phyloP scores from a whole-genome alignment of 2,888 invertebrate genomes.

The Hirtodrosophila alboralis region DNA sequence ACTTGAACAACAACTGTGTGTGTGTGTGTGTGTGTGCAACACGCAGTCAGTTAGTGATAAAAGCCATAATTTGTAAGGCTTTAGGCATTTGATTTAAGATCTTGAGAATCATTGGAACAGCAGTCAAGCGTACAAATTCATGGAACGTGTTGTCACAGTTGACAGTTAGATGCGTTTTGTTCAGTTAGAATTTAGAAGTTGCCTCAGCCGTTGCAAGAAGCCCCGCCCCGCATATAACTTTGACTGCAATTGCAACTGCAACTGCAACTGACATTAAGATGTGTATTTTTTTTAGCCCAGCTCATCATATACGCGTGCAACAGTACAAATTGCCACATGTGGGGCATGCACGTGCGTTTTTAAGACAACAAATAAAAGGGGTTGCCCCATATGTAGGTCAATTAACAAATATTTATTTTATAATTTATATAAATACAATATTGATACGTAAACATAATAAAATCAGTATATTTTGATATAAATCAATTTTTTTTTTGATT shows the following conservation, averaged over 20 bases:
- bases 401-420: no score
- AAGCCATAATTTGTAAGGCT: conserved; percentile 56
- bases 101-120: conserved; percentile 28
- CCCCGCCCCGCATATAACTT: background rate
- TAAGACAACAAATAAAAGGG: no score
- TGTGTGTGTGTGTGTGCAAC: conserved; percentile 22
- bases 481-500: no score
- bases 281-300: conserved; percentile 37
- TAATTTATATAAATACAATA: no score
- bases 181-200: conserved; percentile 47
- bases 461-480: no score
- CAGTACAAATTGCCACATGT: conserved; percentile 1
- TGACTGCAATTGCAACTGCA: conserved; percentile 21
- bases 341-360: background rate
- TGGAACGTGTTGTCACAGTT: conserved; percentile 60
- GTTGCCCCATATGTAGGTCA: no score
- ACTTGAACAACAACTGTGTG: conserved; percentile 30
- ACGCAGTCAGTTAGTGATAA: conserved; percentile 20
- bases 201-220: conserved; percentile 17
- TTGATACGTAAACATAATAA: no score
- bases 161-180: conserved; percentile 73
- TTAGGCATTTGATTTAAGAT: conserved; percentile 21
- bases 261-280: conserved; percentile 33
- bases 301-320: conserved; percentile 2
- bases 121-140: conserved; percentile 46